Evolutionary conservation across 37 sponge, comb jelly and placozoan genomes (phyloP).

Genomic region (Eunapius fragilis): DNA sequence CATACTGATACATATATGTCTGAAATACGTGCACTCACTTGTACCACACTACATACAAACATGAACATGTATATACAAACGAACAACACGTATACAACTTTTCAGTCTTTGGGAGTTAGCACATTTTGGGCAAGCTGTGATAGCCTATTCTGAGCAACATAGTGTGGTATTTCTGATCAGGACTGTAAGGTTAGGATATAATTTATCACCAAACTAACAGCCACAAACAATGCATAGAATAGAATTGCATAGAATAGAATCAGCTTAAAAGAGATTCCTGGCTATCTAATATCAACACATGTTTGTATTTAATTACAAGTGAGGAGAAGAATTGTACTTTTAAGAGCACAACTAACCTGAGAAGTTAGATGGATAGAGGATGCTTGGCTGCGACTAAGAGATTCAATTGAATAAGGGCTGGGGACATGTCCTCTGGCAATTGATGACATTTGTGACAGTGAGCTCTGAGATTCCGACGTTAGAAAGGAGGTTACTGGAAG

Average conservation of each 20-base stretch:
- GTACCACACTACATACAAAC: not conserved
- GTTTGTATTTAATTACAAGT: not conserved
- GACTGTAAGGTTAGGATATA: not conserved
- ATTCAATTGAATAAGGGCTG: constrained; percentile 31
- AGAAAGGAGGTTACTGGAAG: not conserved
- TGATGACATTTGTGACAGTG: not conserved
- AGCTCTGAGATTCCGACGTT: not conserved
- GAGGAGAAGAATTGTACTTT: not conserved
- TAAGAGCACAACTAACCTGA: constrained; percentile 14
- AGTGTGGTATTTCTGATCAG: not conserved
- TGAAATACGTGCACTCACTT: no score
- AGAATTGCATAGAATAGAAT: not conserved
- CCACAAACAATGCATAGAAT: not conserved
- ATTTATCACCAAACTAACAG: constrained; percentile 1
- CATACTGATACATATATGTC: no score
- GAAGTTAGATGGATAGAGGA: constrained; percentile 6
- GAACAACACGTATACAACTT: no score
- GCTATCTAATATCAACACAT: not conserved
- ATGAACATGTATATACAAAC: no score
- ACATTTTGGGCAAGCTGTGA: no score
- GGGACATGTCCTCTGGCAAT: not conserved
- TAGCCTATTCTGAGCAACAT: not conserved
- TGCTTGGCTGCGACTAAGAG: constrained; percentile 24
- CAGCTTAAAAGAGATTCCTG: not conserved
- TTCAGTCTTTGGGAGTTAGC: no score